Evolutionary conservation across 2,113 vertebrate genomes (phyloP), one percentile per base, ranked within the genome.

Genomic region (Nannobrachium achirus): DNA sequence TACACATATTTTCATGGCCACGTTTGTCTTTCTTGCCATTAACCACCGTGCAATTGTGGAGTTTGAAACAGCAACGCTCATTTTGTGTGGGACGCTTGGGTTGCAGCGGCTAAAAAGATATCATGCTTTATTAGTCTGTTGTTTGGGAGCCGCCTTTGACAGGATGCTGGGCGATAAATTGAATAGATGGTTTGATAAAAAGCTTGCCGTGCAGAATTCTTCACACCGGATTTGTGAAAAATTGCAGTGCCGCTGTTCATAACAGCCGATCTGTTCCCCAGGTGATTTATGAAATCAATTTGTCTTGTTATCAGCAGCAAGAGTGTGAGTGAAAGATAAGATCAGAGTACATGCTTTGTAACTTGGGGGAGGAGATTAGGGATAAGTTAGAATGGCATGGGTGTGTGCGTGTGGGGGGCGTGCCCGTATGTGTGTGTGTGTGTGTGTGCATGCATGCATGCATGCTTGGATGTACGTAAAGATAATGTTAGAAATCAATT

Each of bases 281-380:
- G 50, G 78, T 91, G 90, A 91, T 91, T 90, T 86, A 90, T 88
- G 85, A 86, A 89, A 91, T 90, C 85, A 89, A 84, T 91, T 90
- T 90, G 82, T 87, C 79, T 81, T 85, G 72, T 90, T 89, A 88
- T 89, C 85, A 86, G 78, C 75, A 78, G 78, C 72, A 72, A 63
- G 61, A 84, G 64, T 82, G 63, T 53, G 73, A 50, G 86, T 80
- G 74, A 63, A 65, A 70, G 87, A 90, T 89, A 84, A 67, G 63
- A 88, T 91, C 85, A 68, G 45, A 81, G 63, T 74, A 69, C 58
- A 66, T 64, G 76, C 78, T 62, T 87, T 78, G 83, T 58, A 73
- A 78, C 74, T 79, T 70, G 50, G 11, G 66, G 73, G 66, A 48
- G 57, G 61, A 70, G 66, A 78, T 16, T 15, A 56, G 60, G 49